These are phyloP conservation scores for Parnassius orleans DNA, from an alignment of 2,888 invertebrate genomes.

Conservation along the genomic window DNA sequence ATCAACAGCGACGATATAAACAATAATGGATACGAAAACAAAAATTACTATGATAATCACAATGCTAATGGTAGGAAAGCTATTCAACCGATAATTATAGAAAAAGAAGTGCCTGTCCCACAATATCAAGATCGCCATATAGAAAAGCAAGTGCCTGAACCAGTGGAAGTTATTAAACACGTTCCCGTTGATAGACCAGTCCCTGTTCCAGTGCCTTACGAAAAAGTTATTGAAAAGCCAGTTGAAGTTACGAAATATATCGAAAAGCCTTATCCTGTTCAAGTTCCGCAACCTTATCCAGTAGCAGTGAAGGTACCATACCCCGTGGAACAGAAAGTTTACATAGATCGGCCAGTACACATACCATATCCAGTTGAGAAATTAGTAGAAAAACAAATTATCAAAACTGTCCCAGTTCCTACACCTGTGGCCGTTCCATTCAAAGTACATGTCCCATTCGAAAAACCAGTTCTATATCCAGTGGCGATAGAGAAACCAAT, in stretches of 20 bases:
- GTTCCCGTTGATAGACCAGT: slow-evolving; percentile 68
- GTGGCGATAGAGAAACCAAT: slow-evolving; percentile 65
- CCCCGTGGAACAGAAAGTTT: slow-evolving; percentile 75
- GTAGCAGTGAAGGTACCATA: slow-evolving; percentile 77
- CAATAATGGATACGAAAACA: slow-evolving; percentile 43
- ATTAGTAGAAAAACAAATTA: slow-evolving; percentile 72
- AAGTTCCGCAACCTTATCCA: slow-evolving; percentile 74
- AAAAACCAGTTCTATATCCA: slow-evolving; percentile 61
- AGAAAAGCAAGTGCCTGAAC: slow-evolving; percentile 68
- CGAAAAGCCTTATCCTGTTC: slow-evolving; percentile 82
- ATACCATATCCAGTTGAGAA: slow-evolving; percentile 76
- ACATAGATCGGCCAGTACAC: slow-evolving; percentile 73
- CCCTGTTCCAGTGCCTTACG: slow-evolving; percentile 67
- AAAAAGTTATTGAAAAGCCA: slow-evolving; percentile 79
- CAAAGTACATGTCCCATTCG: slow-evolving; percentile 57
- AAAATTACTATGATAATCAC: slow-evolving; percentile 47
- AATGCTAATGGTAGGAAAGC: slow-evolving; percentile 50
- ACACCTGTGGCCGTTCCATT: slow-evolving; percentile 68
- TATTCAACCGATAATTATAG: slow-evolving; percentile 70
- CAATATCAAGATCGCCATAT: slow-evolving; percentile 68
- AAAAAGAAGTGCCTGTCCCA: slow-evolving; percentile 71
- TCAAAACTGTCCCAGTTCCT: slow-evolving; percentile 63
- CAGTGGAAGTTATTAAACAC: slow-evolving; percentile 56
- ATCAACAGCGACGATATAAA: slow-evolving; percentile 46
- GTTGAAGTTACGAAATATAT: slow-evolving; percentile 73